A percentile compares a stretch with the other conserved stretches of the same genome.
Evolutionary conservation across 2,797 vertebrate species (phyloP).

Genomic region (Sebastes kiyomatsui): DNA sequence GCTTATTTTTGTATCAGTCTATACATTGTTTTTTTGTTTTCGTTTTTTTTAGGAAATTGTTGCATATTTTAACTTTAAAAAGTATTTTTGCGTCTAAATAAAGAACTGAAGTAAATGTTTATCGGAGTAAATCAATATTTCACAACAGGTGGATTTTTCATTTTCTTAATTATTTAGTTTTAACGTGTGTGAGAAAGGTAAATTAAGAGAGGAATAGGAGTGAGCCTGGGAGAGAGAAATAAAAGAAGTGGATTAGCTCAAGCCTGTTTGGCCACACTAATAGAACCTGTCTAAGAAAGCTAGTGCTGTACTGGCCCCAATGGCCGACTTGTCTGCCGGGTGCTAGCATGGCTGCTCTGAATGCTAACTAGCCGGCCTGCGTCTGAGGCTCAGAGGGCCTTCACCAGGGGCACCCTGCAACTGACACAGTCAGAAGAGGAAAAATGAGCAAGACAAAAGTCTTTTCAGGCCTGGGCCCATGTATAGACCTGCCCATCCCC

Average conservation of each 20-base stretch:
- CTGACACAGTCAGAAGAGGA: conserved; percentile 92
- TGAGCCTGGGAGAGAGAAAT: neutral
- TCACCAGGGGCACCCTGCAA: conserved; percentile 87
- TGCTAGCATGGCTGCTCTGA: conserved; percentile 85
- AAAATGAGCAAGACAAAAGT: conserved; percentile 95
- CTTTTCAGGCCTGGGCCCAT: conserved; percentile 89
- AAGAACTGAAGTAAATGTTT: neutral
- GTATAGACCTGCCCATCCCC: conserved; percentile 87
- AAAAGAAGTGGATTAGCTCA: conserved; percentile 12
- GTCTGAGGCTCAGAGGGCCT: conserved; percentile 85
- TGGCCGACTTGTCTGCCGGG: conserved; percentile 79
- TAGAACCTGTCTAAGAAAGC: conserved; percentile 37
- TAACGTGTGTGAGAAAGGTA: neutral
- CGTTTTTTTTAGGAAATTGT: too few relatives aligned
- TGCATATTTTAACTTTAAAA: too few relatives aligned
- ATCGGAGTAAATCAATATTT: neutral
- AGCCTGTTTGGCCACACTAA: conserved; percentile 18
- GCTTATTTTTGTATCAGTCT: too few relatives aligned
- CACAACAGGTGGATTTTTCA: neutral
- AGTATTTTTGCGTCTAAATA: neutral
- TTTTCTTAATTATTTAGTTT: neutral
- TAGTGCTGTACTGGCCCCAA: conserved; percentile 25
- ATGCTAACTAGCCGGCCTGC: conserved; percentile 89
- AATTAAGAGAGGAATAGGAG: neutral
- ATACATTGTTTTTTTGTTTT: too few relatives aligned